Percentiles rank a stretch among this genome's conserved stretches.
These are phyloP conservation scores for Telmatochromis brichardi DNA, from an alignment of 2,113 vertebrate genomes.

Conservation along the genomic window DNA sequence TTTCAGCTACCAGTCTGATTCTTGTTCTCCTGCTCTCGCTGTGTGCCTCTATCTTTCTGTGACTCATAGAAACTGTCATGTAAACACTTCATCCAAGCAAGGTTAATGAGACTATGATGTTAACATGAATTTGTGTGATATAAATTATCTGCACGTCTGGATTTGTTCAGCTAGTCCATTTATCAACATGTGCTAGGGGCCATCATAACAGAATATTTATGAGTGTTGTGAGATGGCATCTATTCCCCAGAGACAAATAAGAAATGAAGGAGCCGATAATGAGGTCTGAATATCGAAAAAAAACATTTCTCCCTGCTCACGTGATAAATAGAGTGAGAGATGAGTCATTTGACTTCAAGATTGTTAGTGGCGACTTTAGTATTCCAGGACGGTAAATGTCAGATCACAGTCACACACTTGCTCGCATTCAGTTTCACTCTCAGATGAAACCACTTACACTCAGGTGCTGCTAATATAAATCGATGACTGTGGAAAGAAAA, in stretches of 20 bases:
- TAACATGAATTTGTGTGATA: background rate
- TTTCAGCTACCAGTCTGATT: background rate
- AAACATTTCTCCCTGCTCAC: background rate
- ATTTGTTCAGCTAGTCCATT: background rate
- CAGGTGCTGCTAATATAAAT: background rate
- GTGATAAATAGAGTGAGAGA: background rate
- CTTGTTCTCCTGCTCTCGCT: background rate
- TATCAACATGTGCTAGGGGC: background rate
- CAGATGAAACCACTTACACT: background rate
- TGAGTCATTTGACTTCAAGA: background rate
- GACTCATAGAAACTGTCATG: background rate
- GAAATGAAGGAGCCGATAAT: background rate
- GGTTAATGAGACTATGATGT: background rate
- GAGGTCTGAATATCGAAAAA: background rate
- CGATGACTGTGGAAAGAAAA: background rate
- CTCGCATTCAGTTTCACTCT: background rate
- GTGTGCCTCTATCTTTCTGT: background rate
- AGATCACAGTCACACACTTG: background rate
- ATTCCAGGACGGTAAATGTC: constrained; percentile 11
- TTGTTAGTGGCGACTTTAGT: background rate
- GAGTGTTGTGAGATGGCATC: background rate
- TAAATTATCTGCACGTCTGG: background rate
- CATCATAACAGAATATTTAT: background rate
- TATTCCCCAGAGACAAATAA: background rate
- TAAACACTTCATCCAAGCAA: background rate